Conservation (phyloP, 2,113 vertebrate species). For the Psammodynastes pulverulentus region DNA sequence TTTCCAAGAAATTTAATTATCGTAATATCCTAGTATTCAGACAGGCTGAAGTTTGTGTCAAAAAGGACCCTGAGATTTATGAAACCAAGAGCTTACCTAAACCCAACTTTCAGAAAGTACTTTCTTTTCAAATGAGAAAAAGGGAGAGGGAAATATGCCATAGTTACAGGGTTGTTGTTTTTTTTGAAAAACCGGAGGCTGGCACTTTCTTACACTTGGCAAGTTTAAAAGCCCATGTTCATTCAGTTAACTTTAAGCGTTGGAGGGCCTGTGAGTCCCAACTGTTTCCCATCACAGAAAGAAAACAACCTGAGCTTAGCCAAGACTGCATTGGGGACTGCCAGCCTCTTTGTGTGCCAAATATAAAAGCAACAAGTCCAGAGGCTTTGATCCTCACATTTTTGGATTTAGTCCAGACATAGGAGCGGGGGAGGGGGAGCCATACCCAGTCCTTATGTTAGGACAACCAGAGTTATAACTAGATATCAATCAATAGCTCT, state of each 20-base stretch:
- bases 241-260: slow-evolving; percentile 80
- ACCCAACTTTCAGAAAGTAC: slow-evolving; percentile 59
- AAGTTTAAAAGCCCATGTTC: slow-evolving; percentile 81
- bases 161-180: slow-evolving; percentile 75
- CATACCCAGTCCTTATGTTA: slow-evolving; percentile 64
- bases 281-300: slow-evolving; percentile 85
- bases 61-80: slow-evolving; percentile 58
- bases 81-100: slow-evolving; percentile 64
- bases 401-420: slow-evolving; percentile 76
- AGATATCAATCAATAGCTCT: slow-evolving; percentile 83
- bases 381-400: slow-evolving; percentile 82
- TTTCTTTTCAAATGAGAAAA: slow-evolving; percentile 47
- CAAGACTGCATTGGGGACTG: slow-evolving; percentile 83
- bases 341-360: slow-evolving; percentile 84
- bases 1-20: background rate
- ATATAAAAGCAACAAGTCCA: slow-evolving; percentile 84
- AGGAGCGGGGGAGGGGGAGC: background rate
- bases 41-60: slow-evolving; percentile 58
- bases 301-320: slow-evolving; percentile 77
- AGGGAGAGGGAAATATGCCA: slow-evolving; percentile 65
- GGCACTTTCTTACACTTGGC: slow-evolving; percentile 79
- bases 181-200: slow-evolving; percentile 74
- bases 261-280: slow-evolving; percentile 80
- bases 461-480: slow-evolving; percentile 82
- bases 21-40: background rate